Base-by-base conservation (phyloP, 2,888 invertebrate species). In the Macrosoma leucophasiata region DNA sequence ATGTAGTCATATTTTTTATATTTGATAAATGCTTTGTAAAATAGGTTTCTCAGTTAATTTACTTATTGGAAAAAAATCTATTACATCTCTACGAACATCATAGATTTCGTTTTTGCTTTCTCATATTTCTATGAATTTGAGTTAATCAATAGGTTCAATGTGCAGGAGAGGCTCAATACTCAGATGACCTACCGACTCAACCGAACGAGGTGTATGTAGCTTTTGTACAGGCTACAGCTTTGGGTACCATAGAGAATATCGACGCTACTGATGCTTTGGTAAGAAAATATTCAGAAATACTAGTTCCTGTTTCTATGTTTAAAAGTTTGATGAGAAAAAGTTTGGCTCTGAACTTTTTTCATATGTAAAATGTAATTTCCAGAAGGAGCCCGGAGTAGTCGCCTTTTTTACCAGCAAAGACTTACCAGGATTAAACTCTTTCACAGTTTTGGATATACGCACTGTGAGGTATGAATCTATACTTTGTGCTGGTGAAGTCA, bases 91-190 rank as follows among this genome's bases (percentile, higher is more conserved):
- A n/a, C n/a, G n/a, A n/a, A n/a, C n/a, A n/a, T n/a, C n/a, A n/a
- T n/a, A n/a, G n/a, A n/a, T n/a, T n/a, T n/a, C n/a, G n/a, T n/a
- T n/a, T n/a, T n/a, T n/a, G n/a, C n/a, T n/a, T n/a, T n/a, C n/a
- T n/a, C n/a, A n/a, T n/a, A n/a, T n/a, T n/a, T n/a, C n/a, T n/a
- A n/a, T n/a, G n/a, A n/a, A n/a, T n/a, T 3, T 25, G 1, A 18
- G 10, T n/a, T 21, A n/a, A n/a, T 4, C 1, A 41, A 17, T 38
- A 76, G 71, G 62, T 72, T 12, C 90, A 90, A 72, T 85, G 86
- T 49, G 79, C 89, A 20, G 92, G 92, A 0, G 90, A 91, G 63
- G 89, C 89, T 0, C 69, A 84, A 46, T 93, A 89, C 57, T 72
- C 88, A 1, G 88, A 89, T 50, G 92, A 92, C 46, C 58, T 89